These are phyloP conservation scores for Phalacrocorax pelagicus DNA, from an alignment of 2,113 vertebrate genomes.

Conservation along the genomic window DNA sequence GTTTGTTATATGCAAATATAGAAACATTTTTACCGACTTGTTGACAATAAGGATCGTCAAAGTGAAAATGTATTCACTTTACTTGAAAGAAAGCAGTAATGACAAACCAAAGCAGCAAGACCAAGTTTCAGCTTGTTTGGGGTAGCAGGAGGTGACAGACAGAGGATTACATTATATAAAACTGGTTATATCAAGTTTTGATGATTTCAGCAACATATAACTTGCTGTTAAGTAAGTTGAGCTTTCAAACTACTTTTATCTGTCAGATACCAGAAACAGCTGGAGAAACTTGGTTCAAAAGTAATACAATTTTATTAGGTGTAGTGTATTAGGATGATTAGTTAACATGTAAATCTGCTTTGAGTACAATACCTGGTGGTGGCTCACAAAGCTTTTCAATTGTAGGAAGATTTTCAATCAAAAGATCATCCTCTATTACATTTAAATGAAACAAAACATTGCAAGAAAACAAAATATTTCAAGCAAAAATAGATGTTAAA, in stretches of 20 bases:
- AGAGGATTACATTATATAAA: not conserved
- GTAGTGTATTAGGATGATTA: slow-evolving; percentile 64
- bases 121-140: not conserved
- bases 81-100: not conserved
- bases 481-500: slow-evolving; percentile 57
- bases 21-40: not conserved
- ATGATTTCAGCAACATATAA: slow-evolving; percentile 47
- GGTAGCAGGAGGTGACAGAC: not conserved
- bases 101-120: not conserved
- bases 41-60: not conserved
- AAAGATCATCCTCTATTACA: slow-evolving; percentile 86
- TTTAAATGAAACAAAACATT: slow-evolving; percentile 76
- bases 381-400: slow-evolving; percentile 89
- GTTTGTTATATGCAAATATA: not conserved
- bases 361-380: slow-evolving; percentile 84
- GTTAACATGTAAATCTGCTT: slow-evolving; percentile 60
- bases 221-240: not conserved
- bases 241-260: slow-evolving; percentile 16
- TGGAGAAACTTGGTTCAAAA: slow-evolving; percentile 35
- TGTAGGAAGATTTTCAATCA: slow-evolving; percentile 85
- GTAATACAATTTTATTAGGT: slow-evolving; percentile 24
- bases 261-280: slow-evolving; percentile 39
- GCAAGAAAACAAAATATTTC: slow-evolving; percentile 69
- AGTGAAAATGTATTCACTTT: not conserved
- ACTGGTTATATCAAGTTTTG: not conserved